A percentile compares a stretch with the other conserved stretches of the same genome.
phyloP scores from a whole-genome alignment of 2,888 invertebrate genomes.

The Melanchra persicariae region DNA sequence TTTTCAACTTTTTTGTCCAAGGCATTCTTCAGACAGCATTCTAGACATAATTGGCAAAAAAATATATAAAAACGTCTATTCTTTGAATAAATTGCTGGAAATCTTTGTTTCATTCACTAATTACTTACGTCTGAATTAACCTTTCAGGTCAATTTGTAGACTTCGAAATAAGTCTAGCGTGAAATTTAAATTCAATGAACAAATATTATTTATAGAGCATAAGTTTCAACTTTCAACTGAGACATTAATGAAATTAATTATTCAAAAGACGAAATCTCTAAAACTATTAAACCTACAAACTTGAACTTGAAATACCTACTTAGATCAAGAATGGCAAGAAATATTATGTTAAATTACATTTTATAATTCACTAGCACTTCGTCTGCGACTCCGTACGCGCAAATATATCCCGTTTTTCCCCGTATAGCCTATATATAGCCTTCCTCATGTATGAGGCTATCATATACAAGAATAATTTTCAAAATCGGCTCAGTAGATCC shows the following conservation, averaged over 20 bases:
- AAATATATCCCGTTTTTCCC: too few relatives aligned
- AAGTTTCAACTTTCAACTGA: constrained; percentile 4
- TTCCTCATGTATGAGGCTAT: too few relatives aligned
- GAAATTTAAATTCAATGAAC: neutral
- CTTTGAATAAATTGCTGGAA: constrained; percentile 12
- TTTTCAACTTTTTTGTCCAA: neutral
- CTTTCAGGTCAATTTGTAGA: constrained; percentile 13
- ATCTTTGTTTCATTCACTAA: constrained; percentile 16
- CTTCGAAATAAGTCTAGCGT: neutral
- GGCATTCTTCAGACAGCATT: constrained; percentile 10
- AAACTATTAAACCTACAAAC: neutral
- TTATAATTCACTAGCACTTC: too few relatives aligned
- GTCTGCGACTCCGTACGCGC: too few relatives aligned
- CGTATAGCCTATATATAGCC: too few relatives aligned
- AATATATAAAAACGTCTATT: constrained; percentile 12
- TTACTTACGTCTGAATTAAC: constrained; percentile 9
- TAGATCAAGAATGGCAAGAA: too few relatives aligned
- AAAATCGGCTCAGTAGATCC: too few relatives aligned
- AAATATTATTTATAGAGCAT: neutral
- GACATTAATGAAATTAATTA: neutral
- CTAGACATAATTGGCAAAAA: constrained; percentile 5
- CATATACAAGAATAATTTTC: too few relatives aligned
- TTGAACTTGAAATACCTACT: too few relatives aligned
- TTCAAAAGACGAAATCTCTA: too few relatives aligned
- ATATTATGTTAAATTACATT: too few relatives aligned